Evolutionary conservation across 1,140 invertebrate genomes (phyloP), one percentile per base, ranked within the genome.

Genomic region (Drosophila biarmipes): DNA sequence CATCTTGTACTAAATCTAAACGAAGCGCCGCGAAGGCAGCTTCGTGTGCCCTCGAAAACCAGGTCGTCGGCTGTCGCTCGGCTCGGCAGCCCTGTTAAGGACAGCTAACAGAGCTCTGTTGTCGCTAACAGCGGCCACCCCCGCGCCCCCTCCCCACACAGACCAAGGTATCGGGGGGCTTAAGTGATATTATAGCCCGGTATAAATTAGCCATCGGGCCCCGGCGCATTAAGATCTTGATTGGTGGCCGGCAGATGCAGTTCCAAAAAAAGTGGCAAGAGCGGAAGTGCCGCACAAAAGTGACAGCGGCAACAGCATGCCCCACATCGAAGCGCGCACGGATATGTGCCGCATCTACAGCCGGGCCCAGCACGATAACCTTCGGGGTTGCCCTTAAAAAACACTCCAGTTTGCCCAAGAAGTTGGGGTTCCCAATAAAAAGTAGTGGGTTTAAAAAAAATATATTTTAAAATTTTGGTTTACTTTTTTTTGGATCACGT

Each of bases 241-340:
- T 86, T 86, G 84, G 81, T 86, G 82, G 74, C 64, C 78, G 62
- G 84, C 81, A 86, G 81, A 86, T 86, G 81, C 81, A 62, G 52
- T 19, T 54, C 6, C 24, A 24, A 29, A 27, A 38, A 17, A 40
- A 17, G 43, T 19, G 42, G 35, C 29, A 51, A 1, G 49, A 29
- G 35, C 67, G 67, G 67, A 69, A 69, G 67, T 69, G 67, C 67
- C 67, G 48, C 67, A 56, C 49, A 69, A 56, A 69, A 54, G 64
- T 69, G 64, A 69, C 51, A 48, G 49, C 48, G 12, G 27, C 49
- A 55, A 52, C 66, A 35, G 48, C 40, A 46, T 69, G 67, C 27
- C 64, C 63, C 66, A 68, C 63, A 69, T 69, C 31, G 17, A 12
- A 45, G 40, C 19, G 46, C 40, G 55, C 38, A 61, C 35, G 34